Percentiles rank a stretch among this genome's conserved stretches.
Evolutionary conservation across 2,888 invertebrate genomes (phyloP).

Genomic region (Acronicta leporina): DNA sequence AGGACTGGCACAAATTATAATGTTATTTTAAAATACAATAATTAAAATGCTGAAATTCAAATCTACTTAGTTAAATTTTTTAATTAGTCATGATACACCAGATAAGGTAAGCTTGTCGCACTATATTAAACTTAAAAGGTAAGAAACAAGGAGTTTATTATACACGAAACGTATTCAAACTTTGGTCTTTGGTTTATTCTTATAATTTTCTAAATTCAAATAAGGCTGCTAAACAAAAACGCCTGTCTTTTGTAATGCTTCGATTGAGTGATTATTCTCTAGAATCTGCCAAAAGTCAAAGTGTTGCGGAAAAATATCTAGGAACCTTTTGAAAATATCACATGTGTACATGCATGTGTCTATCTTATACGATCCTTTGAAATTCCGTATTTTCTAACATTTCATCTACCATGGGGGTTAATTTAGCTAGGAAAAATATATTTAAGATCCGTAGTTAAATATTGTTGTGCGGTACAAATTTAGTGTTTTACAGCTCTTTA

Average conservation of each 20-base stretch:
- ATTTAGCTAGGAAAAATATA: constrained; percentile 10
- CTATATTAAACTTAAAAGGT: not conserved
- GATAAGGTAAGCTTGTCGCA: too few species aligned
- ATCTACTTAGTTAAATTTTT: too few species aligned
- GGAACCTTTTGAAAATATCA: constrained; percentile 1
- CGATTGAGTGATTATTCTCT: not conserved
- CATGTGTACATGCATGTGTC: not conserved
- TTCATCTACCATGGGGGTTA: not conserved
- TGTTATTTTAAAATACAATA: too few species aligned
- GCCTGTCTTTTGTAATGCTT: constrained; percentile 26
- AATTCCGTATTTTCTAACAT: constrained; percentile 3
- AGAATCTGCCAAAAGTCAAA: constrained; percentile 27
- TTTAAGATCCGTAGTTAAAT: not conserved
- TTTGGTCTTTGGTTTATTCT: constrained; percentile 4
- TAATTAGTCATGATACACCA: too few species aligned
- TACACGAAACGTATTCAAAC: not conserved
- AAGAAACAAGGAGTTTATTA: not conserved
- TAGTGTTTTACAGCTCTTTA: not conserved
- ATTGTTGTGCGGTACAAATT: not conserved
- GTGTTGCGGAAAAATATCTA: constrained; percentile 9
- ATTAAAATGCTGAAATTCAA: too few species aligned
- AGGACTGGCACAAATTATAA: too few species aligned
- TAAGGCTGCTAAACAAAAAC: constrained; percentile 7
- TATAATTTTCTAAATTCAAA: constrained; percentile 32
- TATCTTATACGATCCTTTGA: not conserved